phyloP scores from a whole-genome alignment of 2,797 vertebrate species.

The Peromyscus melanophrys region DNA sequence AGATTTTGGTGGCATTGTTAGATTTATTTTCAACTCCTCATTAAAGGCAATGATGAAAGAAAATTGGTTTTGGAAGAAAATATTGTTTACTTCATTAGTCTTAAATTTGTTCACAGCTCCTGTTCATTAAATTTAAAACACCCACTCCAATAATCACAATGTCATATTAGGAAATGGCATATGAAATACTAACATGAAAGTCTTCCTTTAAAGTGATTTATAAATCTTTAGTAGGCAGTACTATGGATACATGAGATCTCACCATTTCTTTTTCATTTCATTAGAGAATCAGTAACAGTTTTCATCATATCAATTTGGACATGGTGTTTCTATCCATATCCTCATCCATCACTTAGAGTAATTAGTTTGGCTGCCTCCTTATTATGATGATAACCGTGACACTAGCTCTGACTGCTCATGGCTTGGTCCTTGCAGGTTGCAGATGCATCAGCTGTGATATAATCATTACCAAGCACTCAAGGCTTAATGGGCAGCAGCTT shows the following conservation, averaged over 20 bases:
- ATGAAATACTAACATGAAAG: constrained; percentile 8
- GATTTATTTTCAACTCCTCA: constrained; percentile 80
- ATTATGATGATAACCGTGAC: constrained; percentile 67
- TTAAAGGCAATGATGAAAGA: constrained; percentile 74
- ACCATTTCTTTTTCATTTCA: constrained; percentile 40
- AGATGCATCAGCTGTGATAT: constrained; percentile 62
- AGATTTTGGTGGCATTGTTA: constrained; percentile 73
- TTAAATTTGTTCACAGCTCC: constrained; percentile 70
- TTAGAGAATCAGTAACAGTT: constrained; percentile 59
- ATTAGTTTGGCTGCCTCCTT: constrained; percentile 70
- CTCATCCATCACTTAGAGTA: constrained; percentile 53
- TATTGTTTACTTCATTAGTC: constrained; percentile 72
- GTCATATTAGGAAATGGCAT: not conserved
- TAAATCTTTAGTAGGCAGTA: constrained; percentile 38
- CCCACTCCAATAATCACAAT: constrained; percentile 1
- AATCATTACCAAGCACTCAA: constrained; percentile 67
- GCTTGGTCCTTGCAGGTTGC: constrained; percentile 48
- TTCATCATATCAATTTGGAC: constrained; percentile 66
- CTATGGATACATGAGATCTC: not conserved
- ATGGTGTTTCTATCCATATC: constrained; percentile 1
- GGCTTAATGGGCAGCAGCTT: constrained; percentile 58
- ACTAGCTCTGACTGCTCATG: constrained; percentile 19
- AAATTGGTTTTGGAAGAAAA: constrained; percentile 80
- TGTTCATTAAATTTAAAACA: constrained; percentile 75
- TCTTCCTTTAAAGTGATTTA: constrained; percentile 29